phyloP scores from a whole-genome alignment of 2,888 invertebrate genomes.

The Cactoblastis cactorum region DNA sequence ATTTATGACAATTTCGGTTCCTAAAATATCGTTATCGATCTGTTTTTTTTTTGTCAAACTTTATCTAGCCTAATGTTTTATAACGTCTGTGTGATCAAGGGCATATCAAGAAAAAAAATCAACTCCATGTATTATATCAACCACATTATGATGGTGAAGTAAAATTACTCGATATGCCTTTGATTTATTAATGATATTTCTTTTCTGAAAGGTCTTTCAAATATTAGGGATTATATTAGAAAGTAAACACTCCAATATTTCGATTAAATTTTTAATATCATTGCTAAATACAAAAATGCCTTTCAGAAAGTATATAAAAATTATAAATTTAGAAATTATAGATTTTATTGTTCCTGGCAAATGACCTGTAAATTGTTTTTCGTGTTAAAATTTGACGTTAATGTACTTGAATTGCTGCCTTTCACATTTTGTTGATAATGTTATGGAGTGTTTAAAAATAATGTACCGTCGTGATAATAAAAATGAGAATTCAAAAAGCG shows the following conservation, averaged over 20 bases:
- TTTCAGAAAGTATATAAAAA: slow-evolving; percentile 1
- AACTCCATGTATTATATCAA: neutral
- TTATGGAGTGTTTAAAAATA: slow-evolving; percentile 68
- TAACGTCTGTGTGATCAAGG: neutral
- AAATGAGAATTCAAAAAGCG: slow-evolving; percentile 71
- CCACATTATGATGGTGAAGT: neutral
- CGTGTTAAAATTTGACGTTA: slow-evolving; percentile 40
- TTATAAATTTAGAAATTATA: neutral
- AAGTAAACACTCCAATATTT: neutral
- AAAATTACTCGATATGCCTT: neutral
- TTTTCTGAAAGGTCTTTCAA: neutral
- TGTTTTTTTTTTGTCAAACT: neutral
- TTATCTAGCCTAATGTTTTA: neutral
- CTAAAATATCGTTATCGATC: neutral
- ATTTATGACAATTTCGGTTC: neutral
- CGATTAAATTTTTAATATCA: neutral
- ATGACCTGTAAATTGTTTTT: slow-evolving; percentile 30
- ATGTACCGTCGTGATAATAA: slow-evolving; percentile 49
- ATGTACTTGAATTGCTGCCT: slow-evolving; percentile 42
- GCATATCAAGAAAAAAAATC: neutral
- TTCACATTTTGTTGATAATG: slow-evolving; percentile 57
- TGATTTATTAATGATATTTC: neutral
- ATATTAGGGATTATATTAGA: neutral
- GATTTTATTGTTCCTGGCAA: slow-evolving; percentile 24
- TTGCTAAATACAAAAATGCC: neutral